phyloP scores from a whole-genome alignment of 1,140 invertebrate genomes.

The Pseudoatta argentina region DNA sequence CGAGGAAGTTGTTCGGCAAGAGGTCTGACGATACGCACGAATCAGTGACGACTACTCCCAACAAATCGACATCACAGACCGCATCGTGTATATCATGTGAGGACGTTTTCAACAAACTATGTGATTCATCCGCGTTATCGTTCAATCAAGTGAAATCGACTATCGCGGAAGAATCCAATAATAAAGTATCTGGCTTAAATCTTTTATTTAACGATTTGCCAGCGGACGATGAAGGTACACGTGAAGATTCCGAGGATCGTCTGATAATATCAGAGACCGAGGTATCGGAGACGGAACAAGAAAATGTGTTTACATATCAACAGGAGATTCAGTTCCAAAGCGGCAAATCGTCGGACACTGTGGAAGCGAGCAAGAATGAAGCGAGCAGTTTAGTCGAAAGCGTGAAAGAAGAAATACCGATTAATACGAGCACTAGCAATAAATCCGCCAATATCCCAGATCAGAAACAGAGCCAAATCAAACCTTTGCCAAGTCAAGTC shows the following conservation, averaged over 20 bases:
- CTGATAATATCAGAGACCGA: slow-evolving; percentile 88
- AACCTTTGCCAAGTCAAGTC: slow-evolving; percentile 17
- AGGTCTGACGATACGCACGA: slow-evolving; percentile 76
- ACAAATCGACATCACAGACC: slow-evolving; percentile 5
- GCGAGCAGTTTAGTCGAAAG: slow-evolving; percentile 19
- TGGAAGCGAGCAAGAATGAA: slow-evolving; percentile 73
- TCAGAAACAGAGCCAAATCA: slow-evolving; percentile 57
- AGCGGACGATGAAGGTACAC: slow-evolving; percentile 68
- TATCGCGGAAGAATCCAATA: slow-evolving; percentile 53
- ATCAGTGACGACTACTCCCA: not conserved
- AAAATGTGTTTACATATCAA: slow-evolving; percentile 86
- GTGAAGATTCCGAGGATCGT: slow-evolving; percentile 86
- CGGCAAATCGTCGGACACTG: slow-evolving; percentile 63
- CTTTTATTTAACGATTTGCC: slow-evolving; percentile 82
- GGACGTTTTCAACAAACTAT: slow-evolving; percentile 87
- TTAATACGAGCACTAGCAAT: slow-evolving; percentile 13
- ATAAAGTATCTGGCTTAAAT: slow-evolving; percentile 72
- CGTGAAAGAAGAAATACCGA: slow-evolving; percentile 51
- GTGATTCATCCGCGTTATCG: slow-evolving; percentile 84
- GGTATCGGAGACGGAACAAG: slow-evolving; percentile 87
- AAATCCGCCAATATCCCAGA: slow-evolving; percentile 44
- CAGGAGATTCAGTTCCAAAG: slow-evolving; percentile 86
- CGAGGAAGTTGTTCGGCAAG: slow-evolving; percentile 76
- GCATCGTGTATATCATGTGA: slow-evolving; percentile 73
- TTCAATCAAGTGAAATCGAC: slow-evolving; percentile 68